A percentile compares a stretch with the other conserved stretches of the same genome.
phyloP scores from a whole-genome alignment of 2,888 invertebrate species.

The Gymnoscelis rufifasciata region DNA sequence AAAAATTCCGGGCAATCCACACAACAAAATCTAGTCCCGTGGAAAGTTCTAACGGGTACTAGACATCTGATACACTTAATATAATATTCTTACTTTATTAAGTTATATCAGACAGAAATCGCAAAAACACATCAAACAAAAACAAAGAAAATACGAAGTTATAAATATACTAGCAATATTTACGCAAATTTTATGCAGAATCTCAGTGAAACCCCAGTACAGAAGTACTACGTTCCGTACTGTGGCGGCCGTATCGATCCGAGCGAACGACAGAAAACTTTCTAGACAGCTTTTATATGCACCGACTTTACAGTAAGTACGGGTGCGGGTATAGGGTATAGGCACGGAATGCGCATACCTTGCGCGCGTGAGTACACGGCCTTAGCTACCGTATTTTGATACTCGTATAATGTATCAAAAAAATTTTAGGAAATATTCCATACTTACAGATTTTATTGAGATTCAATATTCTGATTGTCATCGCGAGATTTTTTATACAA shows the following conservation, averaged over 20 bases:
- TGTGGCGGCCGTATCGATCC: conserved; percentile 65
- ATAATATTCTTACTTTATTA: too few relatives aligned
- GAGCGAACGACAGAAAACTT: conserved; percentile 77
- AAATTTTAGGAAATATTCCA: too few relatives aligned
- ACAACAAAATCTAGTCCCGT: too few relatives aligned
- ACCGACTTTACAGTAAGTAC: conserved; percentile 69
- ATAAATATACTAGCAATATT: neutral
- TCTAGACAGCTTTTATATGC: conserved; percentile 80
- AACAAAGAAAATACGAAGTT: neutral
- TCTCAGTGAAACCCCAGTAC: conserved; percentile 8
- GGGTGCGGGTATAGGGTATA: conserved; percentile 33
- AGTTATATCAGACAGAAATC: too few relatives aligned
- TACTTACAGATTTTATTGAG: too few relatives aligned
- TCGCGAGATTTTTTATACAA: too few relatives aligned
- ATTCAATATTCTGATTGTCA: too few relatives aligned
- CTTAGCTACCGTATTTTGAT: conserved; percentile 17
- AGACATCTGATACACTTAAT: too few relatives aligned
- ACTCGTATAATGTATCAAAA: conserved; percentile 4
- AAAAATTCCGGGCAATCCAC: too few relatives aligned
- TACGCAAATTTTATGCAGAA: neutral
- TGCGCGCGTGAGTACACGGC: conserved; percentile 25
- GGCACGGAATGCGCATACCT: conserved; percentile 32
- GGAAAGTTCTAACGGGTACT: too few relatives aligned
- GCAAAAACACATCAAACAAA: too few relatives aligned
- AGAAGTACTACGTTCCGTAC: conserved; percentile 4